Base-by-base conservation (phyloP, 2,113 vertebrate genomes). In the Pungitius pungitius region DNA sequence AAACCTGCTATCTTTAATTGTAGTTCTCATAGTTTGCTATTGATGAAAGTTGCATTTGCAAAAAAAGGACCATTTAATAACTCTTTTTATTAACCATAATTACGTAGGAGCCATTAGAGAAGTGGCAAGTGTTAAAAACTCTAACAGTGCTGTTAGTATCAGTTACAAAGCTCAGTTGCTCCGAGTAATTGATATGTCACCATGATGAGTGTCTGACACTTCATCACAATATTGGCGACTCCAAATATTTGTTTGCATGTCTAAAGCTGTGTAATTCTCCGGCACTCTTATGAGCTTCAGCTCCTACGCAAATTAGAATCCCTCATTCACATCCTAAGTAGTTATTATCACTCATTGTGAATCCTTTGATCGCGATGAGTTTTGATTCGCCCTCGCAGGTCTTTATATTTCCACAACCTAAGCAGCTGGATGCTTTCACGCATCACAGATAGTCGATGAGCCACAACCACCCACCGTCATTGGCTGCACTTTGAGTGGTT, bases 61-160 rank as follows among this genome's bases (percentile, higher is more conserved):
- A 51, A 62, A 40, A 33, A 63, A 4, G 62, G 63, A 85, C 52
- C 52, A 67, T 61, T 20, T n/a, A 13, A 40, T 33, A 67, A 67
- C 24, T 22, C 56, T 73, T 69, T 56, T 39, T 43, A 35, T 61
- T 56, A 57, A 51, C 64, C 49, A 62, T 27, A 27, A 56, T 71
- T 59, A 47, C 62, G 18, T 56, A 60, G 69, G 24, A 30, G 22
- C 49, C 47, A 55, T 80, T 56, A 73, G 8, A 42, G 56, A 75
- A 17, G 45, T 20, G 65, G 73, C 57, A 62, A 69, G 82, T 80
- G 76, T 63, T 65, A 52, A 62, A 60, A 87, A 88, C 61, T 93
- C 89, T 94, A 91, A 93, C 94, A 69, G 94, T 91, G 94, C 93
- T 92, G 94, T 95, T 94, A 94, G 93, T 91, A 89, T 49, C 92